Percentiles rank a stretch among this genome's conserved stretches.
These are phyloP conservation scores for Ailuropoda melanoleuca DNA, from an alignment of 2,113 vertebrate genomes.

Conservation along the genomic window DNA sequence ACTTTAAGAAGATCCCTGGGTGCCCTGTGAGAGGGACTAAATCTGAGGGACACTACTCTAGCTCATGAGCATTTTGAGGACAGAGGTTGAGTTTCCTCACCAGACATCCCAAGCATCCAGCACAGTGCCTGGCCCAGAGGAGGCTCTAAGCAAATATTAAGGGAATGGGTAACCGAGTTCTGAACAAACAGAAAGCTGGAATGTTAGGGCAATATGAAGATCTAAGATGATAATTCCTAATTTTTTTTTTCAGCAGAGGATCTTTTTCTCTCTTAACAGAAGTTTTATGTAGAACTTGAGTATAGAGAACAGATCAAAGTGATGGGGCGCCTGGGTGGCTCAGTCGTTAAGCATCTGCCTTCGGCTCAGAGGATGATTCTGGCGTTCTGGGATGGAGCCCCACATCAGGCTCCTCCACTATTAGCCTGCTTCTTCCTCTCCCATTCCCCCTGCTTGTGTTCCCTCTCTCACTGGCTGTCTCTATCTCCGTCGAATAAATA, in stretches of 20 bases:
- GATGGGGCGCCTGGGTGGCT: too few relatives aligned
- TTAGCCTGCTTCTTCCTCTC: too few relatives aligned
- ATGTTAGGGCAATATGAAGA: not conserved
- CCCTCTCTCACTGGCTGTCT: too few relatives aligned
- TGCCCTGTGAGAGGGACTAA: not conserved
- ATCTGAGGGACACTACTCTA: not conserved
- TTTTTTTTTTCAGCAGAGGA: not conserved
- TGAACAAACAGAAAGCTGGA: not conserved
- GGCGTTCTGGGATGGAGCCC: too few relatives aligned
- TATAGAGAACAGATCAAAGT: not conserved
- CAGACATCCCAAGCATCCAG: not conserved
- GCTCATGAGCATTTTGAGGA: not conserved
- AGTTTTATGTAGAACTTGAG: not conserved
- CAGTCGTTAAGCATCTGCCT: too few relatives aligned
- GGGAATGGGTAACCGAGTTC: not conserved
- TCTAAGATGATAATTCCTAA: not conserved
- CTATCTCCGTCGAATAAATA: too few relatives aligned
- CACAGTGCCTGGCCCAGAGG: not conserved
- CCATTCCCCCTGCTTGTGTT: too few relatives aligned
- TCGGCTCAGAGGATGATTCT: too few relatives aligned
- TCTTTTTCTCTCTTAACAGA: not conserved
- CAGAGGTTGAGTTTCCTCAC: not conserved
- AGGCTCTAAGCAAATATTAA: not conserved
- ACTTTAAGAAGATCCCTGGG: not conserved
- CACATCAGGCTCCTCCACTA: too few relatives aligned